Conservation (phyloP, 2,113 vertebrate genomes). For the Cardinalis cardinalis region DNA sequence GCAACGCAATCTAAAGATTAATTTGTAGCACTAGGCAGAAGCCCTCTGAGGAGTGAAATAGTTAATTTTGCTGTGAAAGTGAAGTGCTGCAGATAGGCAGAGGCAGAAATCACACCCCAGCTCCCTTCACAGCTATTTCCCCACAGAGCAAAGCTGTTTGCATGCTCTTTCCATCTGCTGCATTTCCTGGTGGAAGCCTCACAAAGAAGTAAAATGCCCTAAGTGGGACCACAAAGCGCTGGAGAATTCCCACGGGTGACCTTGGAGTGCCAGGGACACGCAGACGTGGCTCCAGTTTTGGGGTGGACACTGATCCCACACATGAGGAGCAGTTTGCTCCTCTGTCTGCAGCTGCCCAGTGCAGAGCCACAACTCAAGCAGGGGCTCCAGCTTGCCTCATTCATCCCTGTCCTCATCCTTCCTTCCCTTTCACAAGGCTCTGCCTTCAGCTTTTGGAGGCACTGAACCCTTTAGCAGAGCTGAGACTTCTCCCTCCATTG, state of each 20-base stretch:
- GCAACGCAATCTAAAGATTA: background rate
- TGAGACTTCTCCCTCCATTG: background rate
- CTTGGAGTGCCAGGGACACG: background rate
- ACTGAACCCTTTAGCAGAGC: background rate
- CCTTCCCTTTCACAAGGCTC: background rate
- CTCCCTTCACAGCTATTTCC: background rate
- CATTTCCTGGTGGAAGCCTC: background rate
- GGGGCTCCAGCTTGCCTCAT: background rate
- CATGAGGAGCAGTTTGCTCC: background rate
- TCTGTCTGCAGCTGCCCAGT: background rate
- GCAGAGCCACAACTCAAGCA: background rate
- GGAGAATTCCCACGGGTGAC: background rate
- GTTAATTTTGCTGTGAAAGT: background rate
- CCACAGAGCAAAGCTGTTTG: background rate
- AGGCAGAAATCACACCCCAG: background rate
- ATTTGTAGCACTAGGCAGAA: background rate
- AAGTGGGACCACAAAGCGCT: background rate
- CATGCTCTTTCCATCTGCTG: background rate
- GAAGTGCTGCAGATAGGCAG: background rate
- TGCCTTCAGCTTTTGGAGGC: background rate
- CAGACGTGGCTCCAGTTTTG: accelerated
- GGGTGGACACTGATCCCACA: background rate
- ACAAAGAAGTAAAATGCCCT: background rate
- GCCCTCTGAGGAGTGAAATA: background rate
- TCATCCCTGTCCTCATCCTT: background rate